Conservation (phyloP, 1,140 invertebrate species). For the Leptinotarsa lineolata region DNA sequence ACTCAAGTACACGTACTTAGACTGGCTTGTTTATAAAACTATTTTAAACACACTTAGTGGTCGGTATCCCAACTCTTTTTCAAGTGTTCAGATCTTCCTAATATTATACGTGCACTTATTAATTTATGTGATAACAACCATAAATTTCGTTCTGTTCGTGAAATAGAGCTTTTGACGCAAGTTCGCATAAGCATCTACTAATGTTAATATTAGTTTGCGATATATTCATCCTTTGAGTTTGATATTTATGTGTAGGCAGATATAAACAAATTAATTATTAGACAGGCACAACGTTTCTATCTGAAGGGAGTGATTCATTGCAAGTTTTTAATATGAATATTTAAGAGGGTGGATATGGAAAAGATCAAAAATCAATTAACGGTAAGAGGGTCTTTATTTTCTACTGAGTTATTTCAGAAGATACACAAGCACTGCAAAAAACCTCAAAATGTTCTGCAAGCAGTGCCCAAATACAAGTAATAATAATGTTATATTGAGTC, state of each 20-base stretch:
- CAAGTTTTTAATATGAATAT: no score
- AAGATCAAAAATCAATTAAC: no score
- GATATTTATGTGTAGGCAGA: background rate
- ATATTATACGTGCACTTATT: constrained; percentile 29
- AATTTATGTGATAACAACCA: constrained; percentile 16
- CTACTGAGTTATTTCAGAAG: no score
- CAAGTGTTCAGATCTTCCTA: constrained; percentile 41
- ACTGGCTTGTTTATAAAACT: constrained; percentile 53
- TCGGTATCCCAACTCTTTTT: constrained; percentile 36
- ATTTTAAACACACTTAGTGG: constrained; percentile 52
- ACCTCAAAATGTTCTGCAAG: no score
- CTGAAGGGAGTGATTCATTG: no score
- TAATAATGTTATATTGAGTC: no score
- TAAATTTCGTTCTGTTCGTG: constrained; percentile 17
- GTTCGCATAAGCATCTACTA: constrained; percentile 2
- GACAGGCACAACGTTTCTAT: background rate
- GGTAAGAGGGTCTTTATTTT: no score
- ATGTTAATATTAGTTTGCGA: background rate
- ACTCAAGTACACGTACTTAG: constrained; percentile 52
- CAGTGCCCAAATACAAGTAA: no score
- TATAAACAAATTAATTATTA: constrained; percentile 2
- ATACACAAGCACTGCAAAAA: no score
- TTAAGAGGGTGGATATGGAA: no score
- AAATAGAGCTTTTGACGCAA: constrained; percentile 19
- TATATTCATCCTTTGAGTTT: background rate